Evolutionary conservation across 2,888 invertebrate genomes (phyloP).

Genomic region (Harpalus rubripes): DNA sequence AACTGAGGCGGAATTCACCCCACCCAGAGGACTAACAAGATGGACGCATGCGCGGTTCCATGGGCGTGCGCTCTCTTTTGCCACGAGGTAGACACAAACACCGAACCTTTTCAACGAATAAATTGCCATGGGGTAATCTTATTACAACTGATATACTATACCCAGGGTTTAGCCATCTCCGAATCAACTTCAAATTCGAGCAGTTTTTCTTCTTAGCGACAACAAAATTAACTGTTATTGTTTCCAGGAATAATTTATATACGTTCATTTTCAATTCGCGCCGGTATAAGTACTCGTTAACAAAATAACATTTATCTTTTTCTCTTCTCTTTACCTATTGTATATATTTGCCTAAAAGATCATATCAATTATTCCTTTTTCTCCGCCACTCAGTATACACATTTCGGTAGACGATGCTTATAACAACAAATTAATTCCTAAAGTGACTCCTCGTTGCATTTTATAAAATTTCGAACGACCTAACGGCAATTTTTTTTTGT

Average conservation of each 20-base stretch:
- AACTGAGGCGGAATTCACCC: constrained; percentile 61
- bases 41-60: constrained; percentile 45
- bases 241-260: constrained; percentile 62
- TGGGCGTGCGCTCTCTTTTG: constrained; percentile 48
- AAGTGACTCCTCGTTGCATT: neutral
- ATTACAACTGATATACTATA: constrained; percentile 65
- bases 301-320: constrained; percentile 49
- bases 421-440: neutral
- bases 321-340: constrained; percentile 50
- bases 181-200: constrained; percentile 57
- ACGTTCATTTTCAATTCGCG: constrained; percentile 58
- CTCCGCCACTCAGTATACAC: neutral
- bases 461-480: too few relatives aligned
- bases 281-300: constrained; percentile 44
- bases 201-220: constrained; percentile 59
- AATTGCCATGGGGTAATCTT: constrained; percentile 64
- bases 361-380: constrained; percentile 38
- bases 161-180: constrained; percentile 52
- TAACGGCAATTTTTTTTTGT: too few relatives aligned
- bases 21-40: constrained; percentile 43
- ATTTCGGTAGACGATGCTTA: neutral
- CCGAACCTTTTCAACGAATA: constrained; percentile 56
- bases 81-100: constrained; percentile 12
- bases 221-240: constrained; percentile 65
- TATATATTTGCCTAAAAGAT: constrained; percentile 42